Evolutionary conservation across 2,113 vertebrate genomes (phyloP).

Genomic region (Dicrurus megarhynchus): DNA sequence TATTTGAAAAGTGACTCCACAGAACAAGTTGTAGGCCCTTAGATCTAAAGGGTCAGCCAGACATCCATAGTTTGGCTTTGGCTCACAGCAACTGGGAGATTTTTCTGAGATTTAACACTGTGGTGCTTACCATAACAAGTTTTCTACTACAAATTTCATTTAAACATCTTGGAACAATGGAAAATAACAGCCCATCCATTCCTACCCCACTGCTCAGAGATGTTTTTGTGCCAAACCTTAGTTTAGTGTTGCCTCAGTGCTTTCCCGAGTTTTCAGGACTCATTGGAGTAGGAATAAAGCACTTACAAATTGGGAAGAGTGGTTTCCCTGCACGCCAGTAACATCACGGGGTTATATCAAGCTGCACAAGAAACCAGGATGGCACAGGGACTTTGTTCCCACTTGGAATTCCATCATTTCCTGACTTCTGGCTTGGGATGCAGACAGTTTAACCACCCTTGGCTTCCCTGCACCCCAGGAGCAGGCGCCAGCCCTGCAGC

Average conservation of each 20-base stretch:
- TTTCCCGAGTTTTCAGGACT: background rate
- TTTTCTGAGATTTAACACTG: background rate
- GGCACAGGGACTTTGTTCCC: background rate
- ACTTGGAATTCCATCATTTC: background rate
- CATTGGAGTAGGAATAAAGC: background rate
- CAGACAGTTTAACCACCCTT: background rate
- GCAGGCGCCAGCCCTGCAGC: background rate
- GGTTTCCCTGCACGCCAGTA: background rate
- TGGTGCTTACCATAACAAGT: background rate
- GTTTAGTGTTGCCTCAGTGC: background rate
- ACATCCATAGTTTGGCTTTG: background rate
- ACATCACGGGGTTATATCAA: accelerated
- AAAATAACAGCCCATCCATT: background rate
- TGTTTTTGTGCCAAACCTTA: background rate
- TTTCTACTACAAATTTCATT: background rate
- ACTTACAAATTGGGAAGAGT: background rate
- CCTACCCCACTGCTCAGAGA: background rate
- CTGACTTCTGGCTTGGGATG: background rate
- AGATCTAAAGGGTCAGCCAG: background rate
- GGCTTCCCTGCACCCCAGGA: background rate
- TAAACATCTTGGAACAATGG: background rate
- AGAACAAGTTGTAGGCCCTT: background rate
- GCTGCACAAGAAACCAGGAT: background rate
- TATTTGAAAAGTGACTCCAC: background rate
- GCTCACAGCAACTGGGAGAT: background rate